Conservation (phyloP, 1,140 invertebrate genomes). For the Macrobrachium rosenbergii region DNA sequence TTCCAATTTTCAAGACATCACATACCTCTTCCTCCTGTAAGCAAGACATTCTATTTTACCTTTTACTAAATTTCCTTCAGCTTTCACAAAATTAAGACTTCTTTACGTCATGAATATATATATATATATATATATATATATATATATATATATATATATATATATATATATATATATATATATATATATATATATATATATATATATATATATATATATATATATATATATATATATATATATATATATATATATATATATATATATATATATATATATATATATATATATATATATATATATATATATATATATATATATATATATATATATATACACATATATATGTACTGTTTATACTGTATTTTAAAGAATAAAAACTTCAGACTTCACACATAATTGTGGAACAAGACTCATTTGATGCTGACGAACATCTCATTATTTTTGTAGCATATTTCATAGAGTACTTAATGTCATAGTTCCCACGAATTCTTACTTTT, state of each 20-base stretch:
- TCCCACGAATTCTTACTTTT: too few relatives aligned
- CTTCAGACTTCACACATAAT: too few relatives aligned
- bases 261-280: conserved; percentile 48
- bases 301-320: conserved; percentile 30
- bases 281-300: conserved; percentile 45
- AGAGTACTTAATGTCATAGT: too few relatives aligned
- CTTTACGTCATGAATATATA: too few relatives aligned
- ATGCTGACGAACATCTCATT: too few relatives aligned
- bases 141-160: conserved; percentile 36
- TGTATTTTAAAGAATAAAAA: too few relatives aligned
- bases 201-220: conserved; percentile 32
- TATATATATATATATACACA: not conserved
- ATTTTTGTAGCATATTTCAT: too few relatives aligned
- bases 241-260: conserved; percentile 40
- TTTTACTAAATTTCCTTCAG: not conserved
- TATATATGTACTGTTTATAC: not conserved
- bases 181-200: conserved; percentile 43
- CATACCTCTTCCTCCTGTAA: too few relatives aligned
- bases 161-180: conserved; percentile 43
- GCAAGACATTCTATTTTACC: not conserved
- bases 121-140: too few relatives aligned
- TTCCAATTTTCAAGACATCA: too few relatives aligned
- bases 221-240: conserved; percentile 32
- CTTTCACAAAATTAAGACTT: too few relatives aligned
- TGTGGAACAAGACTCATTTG: too few relatives aligned